Evolutionary conservation across 2,797 vertebrate genomes (phyloP).

Genomic region (Chanos chanos): DNA sequence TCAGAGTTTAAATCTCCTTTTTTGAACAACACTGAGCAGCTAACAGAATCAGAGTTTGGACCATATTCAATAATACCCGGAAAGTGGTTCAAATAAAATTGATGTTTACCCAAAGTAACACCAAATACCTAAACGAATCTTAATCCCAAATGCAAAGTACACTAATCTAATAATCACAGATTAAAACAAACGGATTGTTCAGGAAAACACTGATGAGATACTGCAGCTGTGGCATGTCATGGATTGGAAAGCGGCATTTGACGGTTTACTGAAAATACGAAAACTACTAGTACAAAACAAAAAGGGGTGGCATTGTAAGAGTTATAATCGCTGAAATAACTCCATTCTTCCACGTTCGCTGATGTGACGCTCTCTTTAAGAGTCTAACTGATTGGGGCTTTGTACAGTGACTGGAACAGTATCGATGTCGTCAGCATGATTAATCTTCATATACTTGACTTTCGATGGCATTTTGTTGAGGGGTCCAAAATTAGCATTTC

Average conservation of each 20-base stretch:
- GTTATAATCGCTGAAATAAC: no score
- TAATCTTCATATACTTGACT: slow-evolving; percentile 56
- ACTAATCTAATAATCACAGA: slow-evolving; percentile 30
- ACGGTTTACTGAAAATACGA: no score
- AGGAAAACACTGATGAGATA: neutral
- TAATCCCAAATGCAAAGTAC: slow-evolving; percentile 26
- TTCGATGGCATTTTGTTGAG: slow-evolving; percentile 25
- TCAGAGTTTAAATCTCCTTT: no score
- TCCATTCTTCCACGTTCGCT: no score
- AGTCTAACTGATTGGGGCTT: neutral
- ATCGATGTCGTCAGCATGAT: slow-evolving; percentile 60
- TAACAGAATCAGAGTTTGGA: neutral
- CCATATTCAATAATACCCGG: no score
- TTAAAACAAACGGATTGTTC: slow-evolving; percentile 25
- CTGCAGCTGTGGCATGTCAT: no score
- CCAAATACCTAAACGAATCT: neutral
- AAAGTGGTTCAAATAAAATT: slow-evolving; percentile 6
- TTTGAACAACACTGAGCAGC: neutral
- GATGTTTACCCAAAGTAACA: neutral
- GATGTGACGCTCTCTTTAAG: no score
- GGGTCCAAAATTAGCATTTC: slow-evolving; percentile 30
- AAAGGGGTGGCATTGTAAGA: no score
- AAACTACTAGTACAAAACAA: no score
- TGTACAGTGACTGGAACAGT: slow-evolving; percentile 32
- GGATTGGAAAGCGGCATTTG: no score